Evolutionary conservation across 2,888 invertebrate genomes (phyloP).

Genomic region (Elysia crispata): DNA sequence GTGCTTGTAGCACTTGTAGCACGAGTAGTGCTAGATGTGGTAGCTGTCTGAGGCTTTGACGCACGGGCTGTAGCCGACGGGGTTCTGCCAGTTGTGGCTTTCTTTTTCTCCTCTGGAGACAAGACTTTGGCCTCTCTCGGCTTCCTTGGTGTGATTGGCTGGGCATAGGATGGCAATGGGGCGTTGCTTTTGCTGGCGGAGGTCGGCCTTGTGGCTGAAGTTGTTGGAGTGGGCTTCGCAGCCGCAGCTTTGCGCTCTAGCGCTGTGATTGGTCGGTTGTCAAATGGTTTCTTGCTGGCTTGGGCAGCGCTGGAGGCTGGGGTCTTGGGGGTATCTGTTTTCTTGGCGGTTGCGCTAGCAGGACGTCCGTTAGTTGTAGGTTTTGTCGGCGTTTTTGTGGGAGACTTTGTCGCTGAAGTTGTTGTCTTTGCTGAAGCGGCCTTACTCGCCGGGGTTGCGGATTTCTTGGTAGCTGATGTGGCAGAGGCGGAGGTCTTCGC

Average conservation of each 20-base stretch:
- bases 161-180: conserved; percentile 29
- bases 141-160: conserved; percentile 38
- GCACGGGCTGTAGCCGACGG: background rate
- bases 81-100: background rate
- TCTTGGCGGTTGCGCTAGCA: conserved; percentile 3
- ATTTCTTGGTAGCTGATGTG: background rate
- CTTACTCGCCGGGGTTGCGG: background rate
- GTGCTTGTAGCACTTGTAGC: conserved; percentile 29
- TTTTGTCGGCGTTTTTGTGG: background rate
- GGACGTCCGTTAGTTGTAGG: conserved; percentile 7
- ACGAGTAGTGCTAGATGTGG: background rate
- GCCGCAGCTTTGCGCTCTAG: conserved; percentile 24
- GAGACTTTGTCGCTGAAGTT: conserved; percentile 29
- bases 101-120: conserved; percentile 37
- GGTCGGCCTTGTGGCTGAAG: background rate
- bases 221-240: conserved; percentile 23
- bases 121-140: conserved; percentile 26
- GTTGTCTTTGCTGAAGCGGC: conserved; percentile 2
- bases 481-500: conserved; percentile 28
- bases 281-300: conserved; percentile 29
- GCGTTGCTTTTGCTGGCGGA: conserved; percentile 14
- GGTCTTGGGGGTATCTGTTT: conserved; percentile 12
- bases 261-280: conserved; percentile 22
- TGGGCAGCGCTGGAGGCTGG: background rate
- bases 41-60: conserved; percentile 25